phyloP scores from a whole-genome alignment of 2,113 vertebrate species.

The Hyla sarda region DNA sequence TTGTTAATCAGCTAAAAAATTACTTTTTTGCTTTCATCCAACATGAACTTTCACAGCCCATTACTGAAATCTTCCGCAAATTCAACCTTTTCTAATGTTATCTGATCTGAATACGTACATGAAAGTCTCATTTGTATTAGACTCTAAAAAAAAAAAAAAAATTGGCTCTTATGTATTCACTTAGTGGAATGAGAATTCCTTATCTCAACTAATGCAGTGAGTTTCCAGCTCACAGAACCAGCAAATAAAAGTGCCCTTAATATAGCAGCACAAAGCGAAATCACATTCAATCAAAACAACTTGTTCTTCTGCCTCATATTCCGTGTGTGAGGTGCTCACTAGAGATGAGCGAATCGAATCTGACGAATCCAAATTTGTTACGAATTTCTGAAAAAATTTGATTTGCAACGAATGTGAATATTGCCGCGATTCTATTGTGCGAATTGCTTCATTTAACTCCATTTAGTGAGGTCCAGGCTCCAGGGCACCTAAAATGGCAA shows the following conservation, averaged over 20 bases:
- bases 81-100: not conserved
- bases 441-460: no score
- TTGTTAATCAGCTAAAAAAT: not conserved
- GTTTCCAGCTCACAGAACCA: constrained; percentile 7
- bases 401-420: no score
- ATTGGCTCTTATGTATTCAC: constrained; percentile 49
- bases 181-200: constrained; percentile 45
- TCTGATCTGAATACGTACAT: not conserved
- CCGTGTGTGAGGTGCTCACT: not conserved
- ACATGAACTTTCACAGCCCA: not conserved
- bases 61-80: not conserved
- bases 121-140: not conserved
- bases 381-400: no score
- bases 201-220: constrained; percentile 41
- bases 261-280: constrained; percentile 18
- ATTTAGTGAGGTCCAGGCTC: no score
- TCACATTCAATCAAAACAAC: constrained; percentile 21
- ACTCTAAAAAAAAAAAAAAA: constrained; percentile 13
- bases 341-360: no score
- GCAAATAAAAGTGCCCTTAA: constrained; percentile 24
- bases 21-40: not conserved
- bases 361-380: no score
- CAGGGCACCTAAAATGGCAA: no score
- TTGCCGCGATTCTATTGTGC: no score
- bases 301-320: constrained; percentile 1